Percentiles rank a stretch among this genome's conserved stretches.
Conservation (phyloP, 30 jellyfish, hydroid and myxozoan genomes). For the Chironex yamaguchii region DNA sequence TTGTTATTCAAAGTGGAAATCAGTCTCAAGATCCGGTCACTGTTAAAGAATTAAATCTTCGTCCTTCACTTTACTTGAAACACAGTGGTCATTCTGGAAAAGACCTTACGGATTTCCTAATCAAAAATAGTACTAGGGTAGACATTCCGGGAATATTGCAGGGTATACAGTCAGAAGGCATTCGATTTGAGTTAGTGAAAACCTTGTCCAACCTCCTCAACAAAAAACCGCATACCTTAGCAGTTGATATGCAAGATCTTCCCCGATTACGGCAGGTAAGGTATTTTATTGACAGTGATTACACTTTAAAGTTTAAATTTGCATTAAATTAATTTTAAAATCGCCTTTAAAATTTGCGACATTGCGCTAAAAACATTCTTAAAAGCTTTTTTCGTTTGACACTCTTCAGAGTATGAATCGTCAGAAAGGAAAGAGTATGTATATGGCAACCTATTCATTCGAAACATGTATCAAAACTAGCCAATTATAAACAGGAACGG, state of each 20-base stretch:
- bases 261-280: slow-evolving; percentile 63
- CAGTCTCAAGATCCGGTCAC: slow-evolving; percentile 42
- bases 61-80: slow-evolving; percentile 64
- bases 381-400: too few species aligned
- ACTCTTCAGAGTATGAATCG: too few species aligned
- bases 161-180: slow-evolving; percentile 32
- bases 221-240: slow-evolving; percentile 57
- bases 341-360: too few species aligned
- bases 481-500: too few species aligned
- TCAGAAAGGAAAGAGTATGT: too few species aligned
- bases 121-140: slow-evolving; percentile 32
- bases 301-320: slow-evolving; percentile 14
- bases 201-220: slow-evolving; percentile 24
- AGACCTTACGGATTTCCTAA: slow-evolving; percentile 47
- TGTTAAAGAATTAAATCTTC: slow-evolving; percentile 4
- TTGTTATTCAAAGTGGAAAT: slow-evolving; percentile 46
- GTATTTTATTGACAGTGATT: not conserved
- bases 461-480: too few species aligned
- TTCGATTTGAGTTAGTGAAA: slow-evolving; percentile 15
- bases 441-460: too few species aligned
- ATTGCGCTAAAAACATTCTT: too few species aligned
- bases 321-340: too few species aligned
- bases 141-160: slow-evolving; percentile 6
- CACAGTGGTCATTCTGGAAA: slow-evolving; percentile 33
- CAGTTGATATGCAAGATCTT: slow-evolving; percentile 14